Evolutionary conservation across 2,797 vertebrate genomes (phyloP), one percentile per base, ranked within the genome.

Genomic region (Odontamblyopus rebecca): DNA sequence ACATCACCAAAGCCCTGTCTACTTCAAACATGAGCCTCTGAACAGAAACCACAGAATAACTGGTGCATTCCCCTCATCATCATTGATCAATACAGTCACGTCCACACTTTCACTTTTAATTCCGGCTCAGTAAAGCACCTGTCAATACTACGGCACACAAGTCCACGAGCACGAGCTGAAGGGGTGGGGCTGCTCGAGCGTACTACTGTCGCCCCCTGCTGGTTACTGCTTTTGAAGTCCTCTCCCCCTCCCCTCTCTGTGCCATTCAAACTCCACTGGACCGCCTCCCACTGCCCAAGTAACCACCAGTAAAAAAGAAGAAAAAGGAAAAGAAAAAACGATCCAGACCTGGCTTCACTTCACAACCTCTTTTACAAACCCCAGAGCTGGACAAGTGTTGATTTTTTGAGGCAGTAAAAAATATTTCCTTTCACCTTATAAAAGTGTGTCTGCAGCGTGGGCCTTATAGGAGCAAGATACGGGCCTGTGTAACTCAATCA

Each of bases 181-280:
- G 85, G 93, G 93, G 93, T 94, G 94, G 93, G 93, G 93, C 93
- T 79, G 82, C 91, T 92, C 89, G 89, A 92, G 92, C 91, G 93
- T 90, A 91, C 89, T 94, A 91, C 85, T 95, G 94, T 93, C 93
- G 94, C 94, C 94, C 93, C 94, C 94, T 95, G 94, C 94, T 95
- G 94, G 94, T 92, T 93, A 91, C 91, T 87, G 91, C 93, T 92
- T 94, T 94, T 94, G 93, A 94, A 92, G 82, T 86, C 79, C 18
- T 68, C 76, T 80, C 73, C 72, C 64, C 77, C 83, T 70, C 73
- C 88, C 86, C 84, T 80, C 66, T 65, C 78, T 78, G 88, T 92
- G 89, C 90, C 89, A 90, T 90, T 92, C 92, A 92, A 91, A 89
- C 87, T 64, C 79, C 56, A 83, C 88, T 5, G 41, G 48, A n/a